phyloP scores from a whole-genome alignment of 2,888 invertebrate genomes.

The Dynastes hyllus region DNA sequence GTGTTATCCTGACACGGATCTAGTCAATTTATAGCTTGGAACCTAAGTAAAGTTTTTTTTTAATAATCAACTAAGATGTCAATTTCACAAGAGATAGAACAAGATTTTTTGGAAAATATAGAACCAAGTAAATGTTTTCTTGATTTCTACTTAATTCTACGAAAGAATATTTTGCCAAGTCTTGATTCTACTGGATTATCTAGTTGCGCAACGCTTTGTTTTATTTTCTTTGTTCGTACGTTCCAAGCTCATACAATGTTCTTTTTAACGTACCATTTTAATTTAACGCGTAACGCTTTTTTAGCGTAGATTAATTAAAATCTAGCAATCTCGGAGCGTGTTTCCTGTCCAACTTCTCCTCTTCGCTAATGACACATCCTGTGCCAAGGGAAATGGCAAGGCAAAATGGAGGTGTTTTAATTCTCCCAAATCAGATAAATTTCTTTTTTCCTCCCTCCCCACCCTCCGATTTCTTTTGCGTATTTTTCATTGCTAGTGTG shows the following conservation, averaged over 20 bases:
- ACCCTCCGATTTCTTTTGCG: neutral
- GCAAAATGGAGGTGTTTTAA: neutral
- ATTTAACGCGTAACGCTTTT: neutral
- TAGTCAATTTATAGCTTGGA: too few relatives aligned
- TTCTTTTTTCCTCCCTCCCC: too few relatives aligned
- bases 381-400: neutral
- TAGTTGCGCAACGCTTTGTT: neutral
- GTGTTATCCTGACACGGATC: too few relatives aligned
- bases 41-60: too few relatives aligned
- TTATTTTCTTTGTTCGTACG: neutral
- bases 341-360: neutral
- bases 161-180: too few relatives aligned
- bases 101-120: too few relatives aligned
- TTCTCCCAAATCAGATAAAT: neutral
- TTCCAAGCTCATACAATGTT: neutral
- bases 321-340: neutral
- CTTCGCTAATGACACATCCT: constrained; percentile 1
- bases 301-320: constrained; percentile 4
- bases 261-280: constrained; percentile 1
- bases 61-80: too few relatives aligned
- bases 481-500: neutral
- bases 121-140: too few relatives aligned
- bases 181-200: neutral
- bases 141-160: too few relatives aligned
- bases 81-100: too few relatives aligned